Evolutionary conservation across 1,140 invertebrate species (phyloP).

Genomic region (Drosophila serrata): DNA sequence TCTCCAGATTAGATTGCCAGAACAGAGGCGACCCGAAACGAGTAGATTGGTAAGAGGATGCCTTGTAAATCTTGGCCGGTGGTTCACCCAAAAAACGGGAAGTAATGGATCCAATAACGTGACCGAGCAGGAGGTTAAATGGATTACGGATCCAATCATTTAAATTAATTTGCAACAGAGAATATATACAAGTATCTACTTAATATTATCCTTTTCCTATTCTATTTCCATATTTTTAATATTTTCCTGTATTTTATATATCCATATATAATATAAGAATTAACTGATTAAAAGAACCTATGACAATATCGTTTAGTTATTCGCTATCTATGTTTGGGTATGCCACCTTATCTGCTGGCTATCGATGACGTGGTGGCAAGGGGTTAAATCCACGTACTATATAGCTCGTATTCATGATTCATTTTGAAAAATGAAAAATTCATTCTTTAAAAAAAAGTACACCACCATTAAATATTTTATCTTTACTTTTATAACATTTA

Average conservation of each 20-base stretch:
- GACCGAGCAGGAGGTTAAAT: not conserved
- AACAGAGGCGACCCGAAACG: constrained; percentile 1
- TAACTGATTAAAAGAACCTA: not conserved
- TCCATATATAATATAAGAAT: too few relatives aligned
- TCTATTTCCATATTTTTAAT: not conserved
- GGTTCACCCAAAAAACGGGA: constrained; percentile 31
- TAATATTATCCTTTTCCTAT: too few relatives aligned
- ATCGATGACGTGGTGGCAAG: constrained; percentile 24
- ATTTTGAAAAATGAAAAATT: not conserved
- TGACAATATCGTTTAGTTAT: not conserved
- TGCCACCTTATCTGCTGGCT: constrained; percentile 17
- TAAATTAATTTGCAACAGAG: not conserved
- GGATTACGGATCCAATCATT: not conserved
- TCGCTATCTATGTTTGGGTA: not conserved
- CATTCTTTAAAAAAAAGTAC: too few relatives aligned
- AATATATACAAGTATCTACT: not conserved
- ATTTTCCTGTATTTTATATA: not conserved
- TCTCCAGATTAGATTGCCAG: constrained; percentile 35
- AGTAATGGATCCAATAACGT: constrained; percentile 8
- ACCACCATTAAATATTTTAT: not conserved
- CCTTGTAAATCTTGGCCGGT: constrained; percentile 47
- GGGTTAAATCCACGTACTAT: constrained; percentile 26
- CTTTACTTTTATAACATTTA: not conserved
- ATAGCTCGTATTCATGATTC: not conserved
- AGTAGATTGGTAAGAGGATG: not conserved